These are phyloP conservation scores for Dynastes tityus DNA, from an alignment of 2,888 invertebrate species.

Conservation along the genomic window DNA sequence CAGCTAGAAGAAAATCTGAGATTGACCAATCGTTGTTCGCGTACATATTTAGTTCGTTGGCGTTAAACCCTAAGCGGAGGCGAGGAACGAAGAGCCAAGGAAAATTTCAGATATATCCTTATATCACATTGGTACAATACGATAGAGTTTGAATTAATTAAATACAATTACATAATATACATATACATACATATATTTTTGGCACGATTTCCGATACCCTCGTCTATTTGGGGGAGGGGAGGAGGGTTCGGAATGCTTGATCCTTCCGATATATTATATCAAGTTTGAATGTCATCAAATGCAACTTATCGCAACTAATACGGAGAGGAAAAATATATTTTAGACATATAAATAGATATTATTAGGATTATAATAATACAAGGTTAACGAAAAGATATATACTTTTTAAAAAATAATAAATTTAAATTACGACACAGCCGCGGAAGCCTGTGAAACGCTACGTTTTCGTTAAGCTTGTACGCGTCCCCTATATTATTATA, in stretches of 20 bases:
- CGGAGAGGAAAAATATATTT: neutral
- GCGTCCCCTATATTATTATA: too few species aligned
- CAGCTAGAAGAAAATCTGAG: too few species aligned
- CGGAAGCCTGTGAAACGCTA: too few species aligned
- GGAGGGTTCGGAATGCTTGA: neutral
- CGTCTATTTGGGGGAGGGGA: too few species aligned
- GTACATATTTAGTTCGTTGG: too few species aligned
- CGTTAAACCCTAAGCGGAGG: too few species aligned
- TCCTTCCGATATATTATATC: slow-evolving; percentile 6
- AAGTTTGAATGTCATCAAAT: slow-evolving; percentile 7
- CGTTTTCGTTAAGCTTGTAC: too few species aligned
- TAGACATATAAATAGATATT: neutral
- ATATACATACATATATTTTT: slow-evolving; percentile 8
- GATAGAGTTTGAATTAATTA: slow-evolving; percentile 16
- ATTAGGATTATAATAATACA: neutral
- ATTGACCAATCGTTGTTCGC: too few species aligned
- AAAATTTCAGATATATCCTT: neutral
- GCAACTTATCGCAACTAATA: neutral
- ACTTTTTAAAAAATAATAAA: neutral
- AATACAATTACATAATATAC: too few species aligned
- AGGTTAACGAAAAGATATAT: neutral
- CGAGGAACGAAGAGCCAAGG: neutral
- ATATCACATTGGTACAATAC: slow-evolving; percentile 30
- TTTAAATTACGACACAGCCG: neutral
- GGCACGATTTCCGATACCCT: slow-evolving; percentile 29